A percentile compares a stretch with the other conserved stretches of the same genome.
Evolutionary conservation across 1,140 invertebrate genomes (phyloP).

Genomic region (Teleogryllus occipitalis): DNA sequence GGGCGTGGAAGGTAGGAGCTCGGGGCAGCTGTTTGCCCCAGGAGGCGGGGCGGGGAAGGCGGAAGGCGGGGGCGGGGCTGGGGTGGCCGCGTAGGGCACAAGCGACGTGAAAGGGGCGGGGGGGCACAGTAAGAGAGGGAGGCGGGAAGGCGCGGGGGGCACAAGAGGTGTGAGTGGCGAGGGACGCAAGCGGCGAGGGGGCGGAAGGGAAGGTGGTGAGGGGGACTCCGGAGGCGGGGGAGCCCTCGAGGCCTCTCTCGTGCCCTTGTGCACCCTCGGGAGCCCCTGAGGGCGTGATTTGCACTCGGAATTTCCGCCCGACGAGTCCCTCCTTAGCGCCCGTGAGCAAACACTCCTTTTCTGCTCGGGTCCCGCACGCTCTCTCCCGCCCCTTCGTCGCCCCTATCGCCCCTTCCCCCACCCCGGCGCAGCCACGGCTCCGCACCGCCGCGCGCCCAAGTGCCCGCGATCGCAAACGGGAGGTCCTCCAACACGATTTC

Average conservation of each 20-base stretch:
- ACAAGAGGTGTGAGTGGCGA: too few species aligned
- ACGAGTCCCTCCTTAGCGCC: neutral
- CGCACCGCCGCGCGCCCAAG: neutral
- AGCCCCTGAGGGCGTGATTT: neutral
- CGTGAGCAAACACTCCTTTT: constrained; percentile 1
- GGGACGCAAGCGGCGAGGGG: too few species aligned
- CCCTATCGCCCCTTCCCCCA: neutral
- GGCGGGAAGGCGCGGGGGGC: too few species aligned
- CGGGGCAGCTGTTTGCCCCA: too few species aligned
- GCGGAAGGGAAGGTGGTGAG: too few species aligned
- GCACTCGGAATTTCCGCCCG: constrained; percentile 2
- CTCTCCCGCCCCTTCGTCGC: neutral
- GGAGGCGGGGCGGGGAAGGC: too few species aligned
- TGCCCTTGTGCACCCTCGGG: neutral
- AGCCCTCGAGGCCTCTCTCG: neutral
- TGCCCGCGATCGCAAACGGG: neutral
- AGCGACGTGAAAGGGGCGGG: too few species aligned
- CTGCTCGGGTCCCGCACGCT: neutral
- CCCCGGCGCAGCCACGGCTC: neutral
- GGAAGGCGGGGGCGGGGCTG: too few species aligned
- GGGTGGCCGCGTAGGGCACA: too few species aligned
- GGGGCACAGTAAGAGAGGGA: too few species aligned
- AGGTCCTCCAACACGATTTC: neutral
- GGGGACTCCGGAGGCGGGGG: too few species aligned
- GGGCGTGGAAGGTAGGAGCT: too few species aligned